These are phyloP conservation scores for Actias luna DNA, from an alignment of 2,888 invertebrate species.

Conservation along the genomic window DNA sequence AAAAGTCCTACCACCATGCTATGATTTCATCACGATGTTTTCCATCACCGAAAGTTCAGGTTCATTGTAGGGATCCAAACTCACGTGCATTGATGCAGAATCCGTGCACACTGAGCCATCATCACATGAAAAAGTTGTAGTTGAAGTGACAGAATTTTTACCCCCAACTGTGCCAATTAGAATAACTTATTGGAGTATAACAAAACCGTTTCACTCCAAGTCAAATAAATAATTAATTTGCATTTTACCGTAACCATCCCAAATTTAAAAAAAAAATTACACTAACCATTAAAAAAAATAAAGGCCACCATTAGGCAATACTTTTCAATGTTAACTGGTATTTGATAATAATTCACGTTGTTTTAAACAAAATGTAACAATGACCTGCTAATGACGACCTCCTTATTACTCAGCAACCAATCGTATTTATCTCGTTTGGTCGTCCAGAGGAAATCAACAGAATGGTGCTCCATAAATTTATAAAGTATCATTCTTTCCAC, in stretches of 20 bases:
- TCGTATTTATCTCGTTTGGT: constrained; percentile 91
- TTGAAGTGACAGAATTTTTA: background rate
- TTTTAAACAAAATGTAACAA: background rate
- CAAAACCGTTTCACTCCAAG: background rate
- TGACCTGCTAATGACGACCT: constrained; percentile 78
- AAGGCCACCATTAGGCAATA: background rate
- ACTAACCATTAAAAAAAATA: background rate
- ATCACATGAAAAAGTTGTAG: too few relatives aligned
- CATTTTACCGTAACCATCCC: too few relatives aligned
- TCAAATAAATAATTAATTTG: too few relatives aligned
- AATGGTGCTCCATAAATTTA: constrained; percentile 88
- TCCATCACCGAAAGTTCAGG: too few relatives aligned
- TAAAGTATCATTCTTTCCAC: constrained; percentile 87
- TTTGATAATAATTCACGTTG: too few relatives aligned
- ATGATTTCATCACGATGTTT: too few relatives aligned
- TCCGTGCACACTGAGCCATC: too few relatives aligned
- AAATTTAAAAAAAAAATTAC: background rate
- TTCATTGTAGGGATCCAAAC: too few relatives aligned
- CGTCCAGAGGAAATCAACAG: constrained; percentile 95
- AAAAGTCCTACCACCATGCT: too few relatives aligned
- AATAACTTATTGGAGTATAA: background rate
- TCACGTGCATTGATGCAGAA: too few relatives aligned
- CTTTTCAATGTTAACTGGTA: background rate
- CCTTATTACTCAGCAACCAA: constrained; percentile 82
- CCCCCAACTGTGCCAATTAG: background rate